Evolutionary conservation across 2,888 invertebrate species (phyloP), one percentile per base, ranked within the genome.

Genomic region (Eristalis intricaria): DNA sequence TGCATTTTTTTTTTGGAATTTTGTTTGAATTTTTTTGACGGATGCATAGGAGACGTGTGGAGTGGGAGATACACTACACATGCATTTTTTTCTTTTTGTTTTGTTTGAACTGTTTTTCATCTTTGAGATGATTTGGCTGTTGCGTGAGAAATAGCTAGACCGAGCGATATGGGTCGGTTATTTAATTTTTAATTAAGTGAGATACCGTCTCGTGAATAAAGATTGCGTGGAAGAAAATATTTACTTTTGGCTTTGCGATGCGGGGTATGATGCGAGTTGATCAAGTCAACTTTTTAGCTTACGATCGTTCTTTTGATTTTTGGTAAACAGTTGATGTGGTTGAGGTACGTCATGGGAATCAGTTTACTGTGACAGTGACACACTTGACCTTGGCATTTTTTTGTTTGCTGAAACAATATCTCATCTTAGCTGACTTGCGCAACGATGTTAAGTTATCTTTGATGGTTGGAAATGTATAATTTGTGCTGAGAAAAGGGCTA

Each of bases 151-250:
- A 26, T 60, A 60, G 8, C 23, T 10, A 23, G 2, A 58, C 7
- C 40, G 15, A 32, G 22, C 32, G 60, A 22, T 43, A 26, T 61
- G 10, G 40, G 40, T 22, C 29, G 60, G 60, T 76, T 61, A 76
- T 40, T 60, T 60, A 43, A 76, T 26, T 65, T 56, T 58, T 58
- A 61, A 71, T 71, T 63, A 73, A 63, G 71, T 64, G 64, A 38
- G 23, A 35, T 32, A 23, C 50, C 43, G 13, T 32, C 56, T 22
- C 26, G 15, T 61, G 61, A 43, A 40, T 5, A 61, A 43, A 43
- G 29, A 66, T 76, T 43, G 66, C 60, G 15, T 58, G 22, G 15
- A 75, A 3, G 38, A 66, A 26, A 65, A 75, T 66, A 66, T 66
- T 75, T 40, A 38, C 58, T 26, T 29, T 63, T 43, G 13, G 15